A percentile compares a stretch with the other conserved stretches of the same genome.
Evolutionary conservation across 2,888 invertebrate genomes (phyloP).

Genomic region (Pachliopta kotzebuea): DNA sequence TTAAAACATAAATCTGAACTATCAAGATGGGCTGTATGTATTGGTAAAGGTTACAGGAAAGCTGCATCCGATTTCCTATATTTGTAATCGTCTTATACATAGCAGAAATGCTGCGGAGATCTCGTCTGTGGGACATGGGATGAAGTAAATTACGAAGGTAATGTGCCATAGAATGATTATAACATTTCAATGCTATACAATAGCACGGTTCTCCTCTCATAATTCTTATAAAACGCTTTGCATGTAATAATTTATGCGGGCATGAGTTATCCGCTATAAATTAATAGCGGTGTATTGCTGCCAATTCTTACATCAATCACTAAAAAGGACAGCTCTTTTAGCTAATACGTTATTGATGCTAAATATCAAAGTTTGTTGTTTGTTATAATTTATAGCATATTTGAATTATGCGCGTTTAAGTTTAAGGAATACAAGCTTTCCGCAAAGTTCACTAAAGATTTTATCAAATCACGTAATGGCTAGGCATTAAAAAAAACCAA

Average conservation of each 20-base stretch:
- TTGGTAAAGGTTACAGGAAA: too few species aligned
- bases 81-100: too few species aligned
- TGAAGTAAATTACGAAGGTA: constrained; percentile 18
- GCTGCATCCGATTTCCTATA: too few species aligned
- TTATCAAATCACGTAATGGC: constrained; percentile 9
- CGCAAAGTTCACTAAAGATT: constrained; percentile 12
- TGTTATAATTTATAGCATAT: constrained; percentile 37
- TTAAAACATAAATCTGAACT: too few species aligned
- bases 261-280: constrained; percentile 31
- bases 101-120: too few species aligned
- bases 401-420: constrained; percentile 29
- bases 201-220: constrained; percentile 12
- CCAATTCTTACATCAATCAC: constrained; percentile 35
- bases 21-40: too few species aligned
- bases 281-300: constrained; percentile 31
- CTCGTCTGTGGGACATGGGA: constrained; percentile 19
- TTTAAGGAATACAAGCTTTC: constrained; percentile 4
- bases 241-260: constrained; percentile 31
- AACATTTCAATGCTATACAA: constrained; percentile 12
- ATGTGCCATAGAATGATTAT: constrained; percentile 11
- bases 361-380: constrained; percentile 36
- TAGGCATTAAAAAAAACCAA: constrained; percentile 12
- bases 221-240: constrained; percentile 12
- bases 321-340: constrained; percentile 38
- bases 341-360: constrained; percentile 37